phyloP scores from a whole-genome alignment of 2,113 vertebrate genomes.

The Pavo muticus region DNA sequence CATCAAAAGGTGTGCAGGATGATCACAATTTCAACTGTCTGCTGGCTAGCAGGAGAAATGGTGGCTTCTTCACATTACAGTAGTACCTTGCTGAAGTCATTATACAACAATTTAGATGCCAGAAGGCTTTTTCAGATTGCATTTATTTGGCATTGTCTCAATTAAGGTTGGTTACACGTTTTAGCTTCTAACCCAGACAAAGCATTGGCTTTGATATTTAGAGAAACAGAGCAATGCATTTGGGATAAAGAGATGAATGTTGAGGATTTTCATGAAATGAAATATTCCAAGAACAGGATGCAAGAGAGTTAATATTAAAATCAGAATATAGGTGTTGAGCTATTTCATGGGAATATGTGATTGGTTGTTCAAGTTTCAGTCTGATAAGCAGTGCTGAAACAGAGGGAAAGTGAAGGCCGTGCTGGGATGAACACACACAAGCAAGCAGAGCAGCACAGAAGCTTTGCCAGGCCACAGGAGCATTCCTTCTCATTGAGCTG shows the following conservation, averaged over 20 bases:
- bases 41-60: not conserved
- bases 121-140: not conserved
- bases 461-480: not conserved
- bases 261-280: not conserved
- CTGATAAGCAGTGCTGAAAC: not conserved
- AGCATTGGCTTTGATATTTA: not conserved
- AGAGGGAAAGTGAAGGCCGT: not conserved
- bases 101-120: not conserved
- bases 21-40: not conserved
- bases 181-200: not conserved
- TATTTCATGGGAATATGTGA: rapidly evolving
- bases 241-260: not conserved
- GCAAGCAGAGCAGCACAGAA: not conserved
- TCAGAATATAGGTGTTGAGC: not conserved
- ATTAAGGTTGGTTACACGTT: not conserved
- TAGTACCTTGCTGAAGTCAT: not conserved
- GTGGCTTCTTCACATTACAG: not conserved
- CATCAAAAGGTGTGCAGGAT: not conserved
- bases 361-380: rapidly evolving
- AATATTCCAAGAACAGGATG: not conserved
- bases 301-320: not conserved
- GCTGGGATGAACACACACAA: too few relatives aligned
- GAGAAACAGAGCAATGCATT: not conserved
- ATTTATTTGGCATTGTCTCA: not conserved
- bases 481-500: not conserved